Percentiles rank a stretch among this genome's conserved stretches.
These are phyloP conservation scores for Alloplasta piceator DNA, from an alignment of 2,888 invertebrate species.

Conservation along the genomic window DNA sequence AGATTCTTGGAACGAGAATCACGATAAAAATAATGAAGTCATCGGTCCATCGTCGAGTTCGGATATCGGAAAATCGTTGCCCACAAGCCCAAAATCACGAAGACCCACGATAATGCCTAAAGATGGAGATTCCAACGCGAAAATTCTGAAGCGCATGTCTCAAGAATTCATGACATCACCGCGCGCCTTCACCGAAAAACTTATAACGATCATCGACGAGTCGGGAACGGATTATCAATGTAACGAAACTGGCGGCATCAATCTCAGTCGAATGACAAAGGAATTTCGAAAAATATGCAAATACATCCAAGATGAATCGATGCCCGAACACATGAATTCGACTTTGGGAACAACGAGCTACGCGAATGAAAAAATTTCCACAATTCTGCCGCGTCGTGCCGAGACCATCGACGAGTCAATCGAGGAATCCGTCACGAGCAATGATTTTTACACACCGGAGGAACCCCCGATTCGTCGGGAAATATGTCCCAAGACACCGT, in stretches of 20 bases:
- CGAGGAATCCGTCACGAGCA: constrained; percentile 17
- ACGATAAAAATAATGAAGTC: constrained; percentile 31
- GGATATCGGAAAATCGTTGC: neutral
- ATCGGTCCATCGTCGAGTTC: neutral
- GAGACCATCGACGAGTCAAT: constrained; percentile 25
- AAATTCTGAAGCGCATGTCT: constrained; percentile 73
- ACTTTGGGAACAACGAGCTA: constrained; percentile 18
- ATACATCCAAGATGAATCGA: constrained; percentile 78
- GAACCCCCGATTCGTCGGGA: neutral
- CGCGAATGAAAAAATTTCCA: constrained; percentile 1
- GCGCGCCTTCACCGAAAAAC: constrained; percentile 74
- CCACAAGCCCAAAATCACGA: neutral
- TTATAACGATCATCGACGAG: constrained; percentile 79
- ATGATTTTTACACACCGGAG: constrained; percentile 6
- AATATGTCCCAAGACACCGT: constrained; percentile 68
- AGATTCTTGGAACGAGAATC: constrained; percentile 48
- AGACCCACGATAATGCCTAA: neutral
- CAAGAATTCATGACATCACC: constrained; percentile 73
- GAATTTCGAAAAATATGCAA: constrained; percentile 78
- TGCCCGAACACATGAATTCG: constrained; percentile 70
- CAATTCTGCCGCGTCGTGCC: neutral
- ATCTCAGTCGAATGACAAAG: constrained; percentile 75
- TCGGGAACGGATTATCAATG: constrained; percentile 68
- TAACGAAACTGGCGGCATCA: constrained; percentile 67
- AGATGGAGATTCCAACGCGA: neutral